A percentile compares a stretch with the other conserved stretches of the same genome.
These are phyloP conservation scores for Chionomys nivalis DNA, from an alignment of 2,113 vertebrate species.

Conservation along the genomic window DNA sequence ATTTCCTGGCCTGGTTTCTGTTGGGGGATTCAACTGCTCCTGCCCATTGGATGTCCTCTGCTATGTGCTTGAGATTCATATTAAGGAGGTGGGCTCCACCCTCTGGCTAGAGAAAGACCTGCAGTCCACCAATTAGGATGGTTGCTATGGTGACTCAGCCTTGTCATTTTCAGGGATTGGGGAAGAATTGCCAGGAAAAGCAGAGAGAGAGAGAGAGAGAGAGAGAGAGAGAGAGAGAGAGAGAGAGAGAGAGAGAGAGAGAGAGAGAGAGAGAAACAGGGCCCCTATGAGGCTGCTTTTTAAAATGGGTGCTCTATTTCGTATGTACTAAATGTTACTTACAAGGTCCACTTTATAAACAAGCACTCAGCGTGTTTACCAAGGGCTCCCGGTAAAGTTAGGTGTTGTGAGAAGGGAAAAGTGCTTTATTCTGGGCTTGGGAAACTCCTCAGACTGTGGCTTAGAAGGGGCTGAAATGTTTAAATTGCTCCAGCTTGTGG, in stretches of 20 bases:
- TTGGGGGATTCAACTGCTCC: background rate
- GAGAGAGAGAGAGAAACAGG: background rate
- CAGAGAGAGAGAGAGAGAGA: too few species aligned
- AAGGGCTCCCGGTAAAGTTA: accelerated
- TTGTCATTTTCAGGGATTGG: conserved; percentile 61
- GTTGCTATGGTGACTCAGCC: conserved; percentile 79
- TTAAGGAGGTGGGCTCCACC: conserved; percentile 67
- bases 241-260: background rate
- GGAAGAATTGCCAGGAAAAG: conserved; percentile 35
- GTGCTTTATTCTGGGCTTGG: background rate
- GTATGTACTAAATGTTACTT: too few species aligned
- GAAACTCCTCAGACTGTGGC: background rate
- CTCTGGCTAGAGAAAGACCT: conserved; percentile 70
- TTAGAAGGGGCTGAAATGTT: accelerated
- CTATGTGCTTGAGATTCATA: background rate
- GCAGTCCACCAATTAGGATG: conserved; percentile 62
- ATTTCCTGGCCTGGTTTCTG: conserved; percentile 59
- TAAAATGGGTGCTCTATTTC: accelerated
- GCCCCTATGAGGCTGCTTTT: background rate
- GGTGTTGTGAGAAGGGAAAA: accelerated
- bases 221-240: too few species aligned
- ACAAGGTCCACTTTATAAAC: background rate
- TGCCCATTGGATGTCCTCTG: background rate
- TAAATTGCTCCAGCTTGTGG: accelerated
- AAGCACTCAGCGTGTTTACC: background rate